These are phyloP conservation scores for Triplophysa rosa DNA, from an alignment of 2,113 vertebrate species.

Conservation along the genomic window DNA sequence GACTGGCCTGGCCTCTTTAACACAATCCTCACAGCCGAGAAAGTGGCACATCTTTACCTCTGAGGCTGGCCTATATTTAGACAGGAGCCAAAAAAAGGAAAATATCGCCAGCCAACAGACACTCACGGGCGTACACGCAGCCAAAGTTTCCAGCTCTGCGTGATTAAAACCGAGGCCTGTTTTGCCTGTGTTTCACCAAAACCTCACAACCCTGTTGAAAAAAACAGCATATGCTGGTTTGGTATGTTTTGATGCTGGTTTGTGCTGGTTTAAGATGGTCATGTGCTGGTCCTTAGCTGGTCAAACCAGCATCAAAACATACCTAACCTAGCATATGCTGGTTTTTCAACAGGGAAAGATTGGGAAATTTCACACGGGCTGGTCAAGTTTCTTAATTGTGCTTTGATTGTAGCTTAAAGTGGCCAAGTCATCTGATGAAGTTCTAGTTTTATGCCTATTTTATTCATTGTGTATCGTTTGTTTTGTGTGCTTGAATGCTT, in stretches of 20 bases:
- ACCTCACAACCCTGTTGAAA: slow-evolving; percentile 24
- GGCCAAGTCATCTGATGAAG: background rate
- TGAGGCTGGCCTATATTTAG: slow-evolving; percentile 53
- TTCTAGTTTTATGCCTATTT: background rate
- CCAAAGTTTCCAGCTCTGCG: slow-evolving; percentile 34
- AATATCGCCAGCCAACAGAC: slow-evolving; percentile 35
- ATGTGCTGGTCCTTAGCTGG: no score
- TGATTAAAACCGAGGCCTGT: slow-evolving; percentile 31
- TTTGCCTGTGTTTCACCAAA: slow-evolving; percentile 25
- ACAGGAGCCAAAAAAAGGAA: slow-evolving; percentile 39
- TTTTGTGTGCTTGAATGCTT: background rate
- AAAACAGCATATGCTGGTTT: no score
- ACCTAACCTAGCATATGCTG: no score
- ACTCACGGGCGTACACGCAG: slow-evolving; percentile 27
- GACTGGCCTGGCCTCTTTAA: slow-evolving; percentile 42
- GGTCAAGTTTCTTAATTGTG: background rate
- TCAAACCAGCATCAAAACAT: no score
- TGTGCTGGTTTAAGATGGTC: no score
- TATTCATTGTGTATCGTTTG: background rate
- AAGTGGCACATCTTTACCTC: slow-evolving; percentile 48
- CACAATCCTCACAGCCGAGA: slow-evolving; percentile 30
- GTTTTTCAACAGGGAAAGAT: background rate
- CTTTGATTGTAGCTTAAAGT: slow-evolving; percentile 7
- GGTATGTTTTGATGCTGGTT: no score
- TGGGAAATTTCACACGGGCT: background rate